phyloP scores from a whole-genome alignment of 1,140 invertebrate genomes.

The Brachionus rubens region DNA sequence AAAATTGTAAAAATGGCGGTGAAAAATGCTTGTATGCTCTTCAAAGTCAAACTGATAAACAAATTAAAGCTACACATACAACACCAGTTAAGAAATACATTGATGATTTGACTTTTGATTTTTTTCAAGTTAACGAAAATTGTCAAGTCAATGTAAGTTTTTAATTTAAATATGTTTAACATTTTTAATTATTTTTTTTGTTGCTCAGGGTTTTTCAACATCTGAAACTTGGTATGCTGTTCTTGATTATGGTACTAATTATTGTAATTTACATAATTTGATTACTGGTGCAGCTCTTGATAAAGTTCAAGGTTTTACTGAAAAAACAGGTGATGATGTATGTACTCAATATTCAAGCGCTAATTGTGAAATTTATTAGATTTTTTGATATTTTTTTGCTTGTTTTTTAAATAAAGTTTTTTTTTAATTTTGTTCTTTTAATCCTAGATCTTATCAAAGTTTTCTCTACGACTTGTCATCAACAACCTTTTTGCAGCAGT shows the following conservation, averaged over 20 bases:
- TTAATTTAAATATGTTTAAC: slow-evolving; percentile 49
- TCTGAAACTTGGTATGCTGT: slow-evolving; percentile 62
- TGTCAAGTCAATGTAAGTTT: slow-evolving; percentile 54
- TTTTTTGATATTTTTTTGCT: background rate
- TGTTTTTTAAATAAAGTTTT: background rate
- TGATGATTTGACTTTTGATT: slow-evolving; percentile 60
- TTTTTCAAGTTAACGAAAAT: slow-evolving; percentile 49
- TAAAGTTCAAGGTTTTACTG: slow-evolving; percentile 54
- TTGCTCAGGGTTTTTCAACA: slow-evolving; percentile 56
- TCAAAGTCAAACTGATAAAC: slow-evolving; percentile 48
- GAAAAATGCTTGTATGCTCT: slow-evolving; percentile 60
- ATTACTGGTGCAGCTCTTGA: slow-evolving; percentile 58
- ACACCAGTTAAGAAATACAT: slow-evolving; percentile 58
- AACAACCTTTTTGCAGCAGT: too few relatives aligned
- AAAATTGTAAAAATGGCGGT: slow-evolving; percentile 52
- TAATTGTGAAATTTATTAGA: slow-evolving; percentile 59
- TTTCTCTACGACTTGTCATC: too few relatives aligned
- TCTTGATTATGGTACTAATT: slow-evolving; percentile 63
- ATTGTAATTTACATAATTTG: slow-evolving; percentile 63
- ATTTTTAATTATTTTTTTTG: slow-evolving; percentile 49
- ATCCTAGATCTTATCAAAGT: too few relatives aligned
- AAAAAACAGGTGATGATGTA: slow-evolving; percentile 57
- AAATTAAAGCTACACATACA: slow-evolving; percentile 56
- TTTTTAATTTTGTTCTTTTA: background rate
- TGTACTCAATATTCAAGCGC: slow-evolving; percentile 62